Evolutionary conservation across 1,140 invertebrate species (phyloP), one percentile per base, ranked within the genome.

Genomic region (Cherax quadricarinatus): DNA sequence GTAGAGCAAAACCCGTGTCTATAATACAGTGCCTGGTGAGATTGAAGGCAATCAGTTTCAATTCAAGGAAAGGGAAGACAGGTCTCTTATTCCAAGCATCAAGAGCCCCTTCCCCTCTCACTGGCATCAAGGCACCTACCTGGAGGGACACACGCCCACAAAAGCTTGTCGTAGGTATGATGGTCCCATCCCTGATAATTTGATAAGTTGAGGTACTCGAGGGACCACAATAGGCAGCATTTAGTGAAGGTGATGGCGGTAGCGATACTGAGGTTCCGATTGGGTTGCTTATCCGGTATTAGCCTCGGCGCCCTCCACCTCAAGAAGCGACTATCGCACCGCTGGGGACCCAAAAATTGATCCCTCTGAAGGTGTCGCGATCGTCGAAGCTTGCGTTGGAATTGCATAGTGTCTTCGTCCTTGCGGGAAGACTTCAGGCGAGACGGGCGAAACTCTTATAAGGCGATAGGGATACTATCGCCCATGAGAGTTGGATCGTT

Each of bases 121-220:
- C 30, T 2, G 30, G 30, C 30, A 41, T 41, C 30, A 41, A 41
- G 30, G 2, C 30, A 41, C 30, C 30, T 41, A 41, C 30, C 30
- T 41, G 30, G 30, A 41, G 30, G 30, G 30, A 41, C 80, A 70
- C 62, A 6, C 48, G n/a, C 86, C 24, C 51, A 51, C 53, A 84
- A 89, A 82, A 62, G 51, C 75, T 85, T 51, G 49, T 14, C 21
- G 78, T 81, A 51, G 78, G 89, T 91, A 84, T 86, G 90, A 91
- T 86, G 90, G 90, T 84, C 78, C 86, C 70, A 86, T 84, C 12
- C 85, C 75, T 91, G 90, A 91, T 91, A 91, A 91, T 91, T 91
- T 91, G 90, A 91, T 91, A 91, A 91, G 90, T 91, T 86, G 90
- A 79, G 85, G 90, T 91, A 87, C 90, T 87, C 84, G 75, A 48